Evolutionary conservation across 2,797 vertebrate species (phyloP).

Genomic region (Poeciliopsis infans): DNA sequence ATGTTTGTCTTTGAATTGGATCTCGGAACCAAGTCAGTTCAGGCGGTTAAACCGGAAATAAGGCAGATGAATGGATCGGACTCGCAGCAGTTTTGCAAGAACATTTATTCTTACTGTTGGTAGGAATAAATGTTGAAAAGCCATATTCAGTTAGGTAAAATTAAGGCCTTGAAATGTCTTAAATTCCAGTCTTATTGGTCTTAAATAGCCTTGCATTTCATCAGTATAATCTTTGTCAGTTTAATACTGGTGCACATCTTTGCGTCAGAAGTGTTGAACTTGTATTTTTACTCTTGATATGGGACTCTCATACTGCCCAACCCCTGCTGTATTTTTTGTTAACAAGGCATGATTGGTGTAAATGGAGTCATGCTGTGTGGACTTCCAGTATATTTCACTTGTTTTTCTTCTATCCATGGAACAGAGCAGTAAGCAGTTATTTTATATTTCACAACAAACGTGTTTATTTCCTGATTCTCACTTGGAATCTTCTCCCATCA

Average conservation of each 20-base stretch:
- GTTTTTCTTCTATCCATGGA: not conserved
- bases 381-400: slow-evolving; percentile 6
- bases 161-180: too few species aligned
- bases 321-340: not conserved
- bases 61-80: not conserved
- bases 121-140: not conserved
- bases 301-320: not conserved
- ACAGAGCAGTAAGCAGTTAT: not conserved
- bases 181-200: too few species aligned
- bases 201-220: not conserved
- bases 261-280: not conserved
- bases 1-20: not conserved
- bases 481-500: not conserved
- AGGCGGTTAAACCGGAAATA: not conserved
- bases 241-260: not conserved
- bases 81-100: not conserved
- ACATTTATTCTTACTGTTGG: too few species aligned
- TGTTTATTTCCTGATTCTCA: not conserved
- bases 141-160: too few species aligned
- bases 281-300: not conserved
- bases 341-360: not conserved
- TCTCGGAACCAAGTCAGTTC: not conserved
- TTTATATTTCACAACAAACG: not conserved
- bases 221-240: too few species aligned
- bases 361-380: slow-evolving; percentile 1